phyloP scores from a whole-genome alignment of 2,888 invertebrate species.

The Caenorhabditis angaria region DNA sequence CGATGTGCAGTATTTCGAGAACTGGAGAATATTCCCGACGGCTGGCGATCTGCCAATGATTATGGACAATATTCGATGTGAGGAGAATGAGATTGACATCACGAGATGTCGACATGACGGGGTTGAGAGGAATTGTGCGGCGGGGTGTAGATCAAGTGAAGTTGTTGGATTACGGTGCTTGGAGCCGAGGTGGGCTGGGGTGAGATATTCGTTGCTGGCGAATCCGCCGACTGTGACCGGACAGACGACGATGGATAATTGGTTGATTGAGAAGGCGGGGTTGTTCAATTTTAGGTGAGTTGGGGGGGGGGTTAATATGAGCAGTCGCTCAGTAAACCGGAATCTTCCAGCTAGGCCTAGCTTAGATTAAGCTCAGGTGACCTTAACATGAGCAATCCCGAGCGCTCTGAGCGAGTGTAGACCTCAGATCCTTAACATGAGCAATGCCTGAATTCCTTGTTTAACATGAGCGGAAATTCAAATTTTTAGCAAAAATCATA shows the following conservation, averaged over 20 bases:
- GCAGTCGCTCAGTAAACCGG: no score
- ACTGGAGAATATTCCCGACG: conserved; percentile 69
- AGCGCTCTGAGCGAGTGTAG: no score
- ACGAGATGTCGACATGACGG: conserved; percentile 82
- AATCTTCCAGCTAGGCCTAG: no score
- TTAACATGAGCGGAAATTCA: no score
- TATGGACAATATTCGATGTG: conserved; percentile 86
- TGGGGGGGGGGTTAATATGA: no score
- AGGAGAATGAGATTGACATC: conserved; percentile 81
- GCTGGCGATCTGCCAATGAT: conserved; percentile 71
- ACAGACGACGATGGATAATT: conserved; percentile 85
- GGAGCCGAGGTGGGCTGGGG: conserved; percentile 91
- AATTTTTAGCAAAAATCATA: no score
- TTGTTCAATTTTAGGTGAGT: conserved; percentile 82
- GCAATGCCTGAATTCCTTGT: no score
- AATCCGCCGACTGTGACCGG: conserved; percentile 75
- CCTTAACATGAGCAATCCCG: no score
- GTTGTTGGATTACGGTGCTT: conserved; percentile 76
- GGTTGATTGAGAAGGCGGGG: conserved; percentile 90
- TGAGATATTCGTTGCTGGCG: conserved; percentile 87
- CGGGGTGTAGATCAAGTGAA: conserved; percentile 73
- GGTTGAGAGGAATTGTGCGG: conserved; percentile 78
- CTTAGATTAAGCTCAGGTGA: no score
- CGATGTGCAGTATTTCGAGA: conserved; percentile 85
- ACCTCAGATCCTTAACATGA: no score